Evolutionary conservation across 1,140 invertebrate species (phyloP).

Genomic region (Ips typographus): DNA sequence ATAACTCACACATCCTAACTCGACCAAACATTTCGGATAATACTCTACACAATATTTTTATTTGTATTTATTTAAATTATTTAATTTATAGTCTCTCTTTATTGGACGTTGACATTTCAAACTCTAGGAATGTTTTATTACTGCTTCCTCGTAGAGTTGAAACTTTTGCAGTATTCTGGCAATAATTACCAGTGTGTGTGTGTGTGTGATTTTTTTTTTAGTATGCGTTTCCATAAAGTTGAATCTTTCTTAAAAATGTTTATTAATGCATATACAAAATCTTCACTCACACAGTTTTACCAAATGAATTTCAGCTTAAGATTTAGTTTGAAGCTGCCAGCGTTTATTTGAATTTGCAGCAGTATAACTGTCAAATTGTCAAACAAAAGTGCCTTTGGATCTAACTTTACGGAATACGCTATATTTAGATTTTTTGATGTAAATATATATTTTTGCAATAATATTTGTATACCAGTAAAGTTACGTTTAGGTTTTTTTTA

Average conservation of each 20-base stretch:
- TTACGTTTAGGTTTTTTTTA: conserved; percentile 24
- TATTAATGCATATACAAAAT: too few species aligned
- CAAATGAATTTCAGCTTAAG: too few species aligned
- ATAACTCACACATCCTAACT: too few species aligned
- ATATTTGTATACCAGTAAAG: conserved; percentile 31
- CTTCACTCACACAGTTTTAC: too few species aligned
- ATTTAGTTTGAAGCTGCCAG: too few species aligned
- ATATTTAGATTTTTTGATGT: conserved; percentile 29
- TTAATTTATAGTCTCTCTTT: conserved; percentile 24
- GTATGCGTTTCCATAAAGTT: too few species aligned
- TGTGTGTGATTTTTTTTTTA: too few species aligned
- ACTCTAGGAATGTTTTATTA: too few species aligned
- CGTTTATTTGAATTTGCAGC: not conserved
- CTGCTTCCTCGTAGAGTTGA: not conserved
- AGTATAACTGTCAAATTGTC: too few species aligned
- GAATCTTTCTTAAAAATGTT: too few species aligned
- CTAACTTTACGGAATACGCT: not conserved
- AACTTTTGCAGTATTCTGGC: conserved; percentile 7
- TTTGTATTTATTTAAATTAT: conserved; percentile 29
- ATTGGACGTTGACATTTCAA: not conserved
- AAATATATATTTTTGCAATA: conserved; percentile 29
- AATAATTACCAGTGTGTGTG: conserved; percentile 27
- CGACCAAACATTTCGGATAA: not conserved
- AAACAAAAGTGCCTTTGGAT: too few species aligned
- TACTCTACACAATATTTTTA: conserved; percentile 2